phyloP scores from a whole-genome alignment of 2,797 vertebrate species.

The Prionace glauca region DNA sequence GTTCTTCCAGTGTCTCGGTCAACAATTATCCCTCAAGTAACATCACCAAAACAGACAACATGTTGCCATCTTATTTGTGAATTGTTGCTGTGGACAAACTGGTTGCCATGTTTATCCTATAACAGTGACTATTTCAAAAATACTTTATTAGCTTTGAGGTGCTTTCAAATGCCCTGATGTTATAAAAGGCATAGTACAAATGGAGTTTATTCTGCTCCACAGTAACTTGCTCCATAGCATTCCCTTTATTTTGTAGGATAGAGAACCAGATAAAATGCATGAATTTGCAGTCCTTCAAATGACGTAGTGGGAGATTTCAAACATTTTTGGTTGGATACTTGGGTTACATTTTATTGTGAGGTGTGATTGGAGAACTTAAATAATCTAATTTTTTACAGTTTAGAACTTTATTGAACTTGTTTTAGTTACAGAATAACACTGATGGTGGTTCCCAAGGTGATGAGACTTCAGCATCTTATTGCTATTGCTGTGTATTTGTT shows the following conservation, averaged over 20 bases:
- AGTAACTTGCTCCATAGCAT: not conserved
- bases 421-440: not conserved
- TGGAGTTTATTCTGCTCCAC: not conserved
- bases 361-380: not conserved
- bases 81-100: not conserved
- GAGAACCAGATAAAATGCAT: not conserved
- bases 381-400: not conserved
- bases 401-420: not conserved
- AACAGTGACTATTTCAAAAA: not conserved
- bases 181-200: not conserved
- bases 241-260: not conserved
- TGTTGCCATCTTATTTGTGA: not conserved
- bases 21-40: not conserved
- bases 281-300: not conserved
- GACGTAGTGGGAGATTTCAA: not conserved
- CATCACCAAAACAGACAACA: not conserved
- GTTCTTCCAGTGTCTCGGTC: not conserved
- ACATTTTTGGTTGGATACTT: not conserved
- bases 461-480: constrained; percentile 21
- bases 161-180: not conserved
- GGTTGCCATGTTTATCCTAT: not conserved
- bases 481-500: constrained; percentile 1
- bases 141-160: not conserved
- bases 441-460: constrained; percentile 25
- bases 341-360: not conserved